Base-by-base conservation (phyloP, 2,888 invertebrate genomes). In the Liodrosophila aerea region DNA sequence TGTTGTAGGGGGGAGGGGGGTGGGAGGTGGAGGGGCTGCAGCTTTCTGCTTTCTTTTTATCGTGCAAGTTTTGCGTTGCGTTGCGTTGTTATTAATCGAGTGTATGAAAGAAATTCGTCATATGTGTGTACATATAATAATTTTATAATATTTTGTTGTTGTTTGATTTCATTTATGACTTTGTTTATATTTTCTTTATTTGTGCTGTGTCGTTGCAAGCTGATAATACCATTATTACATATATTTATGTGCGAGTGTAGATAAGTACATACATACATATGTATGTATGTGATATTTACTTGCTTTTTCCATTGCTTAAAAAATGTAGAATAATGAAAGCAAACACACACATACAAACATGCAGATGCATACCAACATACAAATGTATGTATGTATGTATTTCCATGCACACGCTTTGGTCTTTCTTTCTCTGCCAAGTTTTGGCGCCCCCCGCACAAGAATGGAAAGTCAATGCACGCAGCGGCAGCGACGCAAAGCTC, bases 11-110 rank as follows among this genome's bases (percentile, higher is more conserved):
- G 36, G 37, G 43, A 45, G 34, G 36, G 18, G 29, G 39, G 47
- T 16, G 5, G 29, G 11, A 34, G 36, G 43, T 54, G 43, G 46
- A 39, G 57, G 62, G 49, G 54, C 58, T 60, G 7, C 60, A 22
- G 75, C 82, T 78, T 78, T 77, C 77, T 75, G 78, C 82, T 78
- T 78, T 78, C 78, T 78, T 78, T 78, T 78, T 71, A 69, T 73
- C 73, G 60, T 66, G 67, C 64, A 82, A 75, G 64, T 70, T 69
- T 81, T 74, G 64, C 64, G 80, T 59, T 64, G 54, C 46, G 45
- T 58, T 16, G 58, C 53, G 54, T 52, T 63, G 52, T 49, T 58
- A 39, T 49, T 52, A 51, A 8, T 45, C 58, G 36, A 45, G 45
- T 51, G 54, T 16, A 16, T 18, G 60, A 71, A 68, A 63, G 64